Evolutionary conservation across 2,113 vertebrate genomes (phyloP), one percentile per base, ranked within the genome.

Genomic region (human): DNA sequence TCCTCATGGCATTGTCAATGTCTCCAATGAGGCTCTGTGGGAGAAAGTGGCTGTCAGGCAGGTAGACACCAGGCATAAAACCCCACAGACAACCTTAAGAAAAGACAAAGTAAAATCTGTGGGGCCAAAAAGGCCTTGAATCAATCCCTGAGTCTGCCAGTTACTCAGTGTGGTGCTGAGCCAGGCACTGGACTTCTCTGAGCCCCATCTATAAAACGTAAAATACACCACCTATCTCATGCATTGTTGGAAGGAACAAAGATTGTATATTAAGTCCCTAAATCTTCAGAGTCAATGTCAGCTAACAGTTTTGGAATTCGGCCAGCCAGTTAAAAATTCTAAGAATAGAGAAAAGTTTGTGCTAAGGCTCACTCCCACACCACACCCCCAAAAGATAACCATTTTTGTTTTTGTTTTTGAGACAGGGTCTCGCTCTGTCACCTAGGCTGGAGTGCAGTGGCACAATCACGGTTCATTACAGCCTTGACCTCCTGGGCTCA

Each of bases 1-100:
- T 99, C 97, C 99, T 98, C 98, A 99, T 99, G 12, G 99, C 99
- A 30, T 99, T 99, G 81, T 99, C 99, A 27, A 99, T 98, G 93
- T 99, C 99, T 72, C 99, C 99, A 70, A 99, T 98, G 20, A 99
- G 98, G 95, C 99, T 99, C 99, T 99, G 98, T 38, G 82, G 43
- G 79, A 90, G 45, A 97, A 93, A 40, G 13, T 16, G 75, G 57
- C 25, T 93, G 68, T 93, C 2, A 97, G 78, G 72, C 80, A 72
- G 66, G n/a, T 27, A 72, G 45, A 66, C 30, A 94, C 50, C 83
- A 94, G 48, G 86, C 75, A 50, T 30, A 57, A 94, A 80, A 55
- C 22, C 38, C 43, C 35, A 72, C 14, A 22, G 22, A 23, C 9
- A 35, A 61, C 30, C 32, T 88, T 38, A 27, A 70, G 59, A 48